Conservation (phyloP, 2,888 invertebrate species). For the Schizotus pectinicornis region DNA sequence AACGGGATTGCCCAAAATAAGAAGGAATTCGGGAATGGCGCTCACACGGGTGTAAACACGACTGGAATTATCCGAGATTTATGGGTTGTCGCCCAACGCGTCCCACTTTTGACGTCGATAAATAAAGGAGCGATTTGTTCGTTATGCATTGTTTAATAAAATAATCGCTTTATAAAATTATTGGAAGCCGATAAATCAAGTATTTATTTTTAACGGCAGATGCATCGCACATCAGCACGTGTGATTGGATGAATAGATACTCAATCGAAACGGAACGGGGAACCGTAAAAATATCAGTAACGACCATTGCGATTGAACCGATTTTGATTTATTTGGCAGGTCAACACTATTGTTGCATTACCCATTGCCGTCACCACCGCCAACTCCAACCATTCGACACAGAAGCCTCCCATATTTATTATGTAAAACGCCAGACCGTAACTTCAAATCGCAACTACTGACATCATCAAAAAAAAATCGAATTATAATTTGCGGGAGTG, state of each 20-base stretch:
- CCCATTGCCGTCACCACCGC: slow-evolving; percentile 31
- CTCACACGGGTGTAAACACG: slow-evolving; percentile 18
- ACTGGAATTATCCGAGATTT: slow-evolving; percentile 26
- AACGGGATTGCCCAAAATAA: slow-evolving; percentile 7
- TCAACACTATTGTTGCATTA: slow-evolving; percentile 54
- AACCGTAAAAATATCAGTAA: slow-evolving; percentile 55
- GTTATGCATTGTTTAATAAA: slow-evolving; percentile 52
- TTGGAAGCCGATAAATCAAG: slow-evolving; percentile 55
- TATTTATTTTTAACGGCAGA: slow-evolving; percentile 55
- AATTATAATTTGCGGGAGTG: slow-evolving; percentile 43
- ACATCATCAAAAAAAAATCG: slow-evolving; percentile 10
- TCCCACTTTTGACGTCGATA: slow-evolving; percentile 38
- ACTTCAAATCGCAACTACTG: background rate
- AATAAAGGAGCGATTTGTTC: slow-evolving; percentile 35
- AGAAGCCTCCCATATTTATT: slow-evolving; percentile 11
- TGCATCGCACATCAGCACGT: slow-evolving; percentile 55
- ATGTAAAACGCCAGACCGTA: slow-evolving; percentile 24
- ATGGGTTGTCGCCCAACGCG: slow-evolving; percentile 22
- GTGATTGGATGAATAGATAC: slow-evolving; percentile 55
- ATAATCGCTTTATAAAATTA: slow-evolving; percentile 55
- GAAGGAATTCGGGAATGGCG: slow-evolving; percentile 8
- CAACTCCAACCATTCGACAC: slow-evolving; percentile 10
- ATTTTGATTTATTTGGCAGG: slow-evolving; percentile 54
- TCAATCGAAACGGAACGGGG: slow-evolving; percentile 52
- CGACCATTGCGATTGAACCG: slow-evolving; percentile 51